Evolutionary conservation across 2,888 invertebrate species (phyloP).

Genomic region (Nemoura dubitans): DNA sequence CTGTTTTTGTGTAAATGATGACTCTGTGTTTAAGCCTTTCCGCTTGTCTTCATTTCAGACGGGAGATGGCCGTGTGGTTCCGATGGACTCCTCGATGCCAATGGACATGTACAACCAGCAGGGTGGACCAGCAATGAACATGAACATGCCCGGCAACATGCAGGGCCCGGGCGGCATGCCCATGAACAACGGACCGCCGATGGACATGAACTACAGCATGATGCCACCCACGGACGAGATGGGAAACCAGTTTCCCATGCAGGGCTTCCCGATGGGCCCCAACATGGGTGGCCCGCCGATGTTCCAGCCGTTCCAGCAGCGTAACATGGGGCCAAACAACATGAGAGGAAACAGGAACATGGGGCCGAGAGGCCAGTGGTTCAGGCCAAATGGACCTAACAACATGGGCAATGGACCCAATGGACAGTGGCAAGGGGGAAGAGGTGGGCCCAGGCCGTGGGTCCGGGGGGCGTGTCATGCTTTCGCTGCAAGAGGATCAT

Average conservation of each 20-base stretch:
- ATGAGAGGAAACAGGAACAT: slow-evolving; percentile 43
- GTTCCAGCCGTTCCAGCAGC: slow-evolving; percentile 56
- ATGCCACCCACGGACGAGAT: slow-evolving; percentile 56
- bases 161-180: slow-evolving; percentile 32
- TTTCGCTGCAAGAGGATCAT: slow-evolving; percentile 52
- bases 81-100: slow-evolving; percentile 48
- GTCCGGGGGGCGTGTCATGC: slow-evolving; percentile 54
- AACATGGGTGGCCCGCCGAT: slow-evolving; percentile 58
- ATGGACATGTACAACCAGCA: slow-evolving; percentile 50
- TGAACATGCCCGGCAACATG: slow-evolving; percentile 42
- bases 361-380: slow-evolving; percentile 39
- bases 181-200: neutral
- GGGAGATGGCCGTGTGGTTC: slow-evolving; percentile 53
- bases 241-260: slow-evolving; percentile 48
- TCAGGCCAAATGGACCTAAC: slow-evolving; percentile 50
- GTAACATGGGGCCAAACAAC: slow-evolving; percentile 54
- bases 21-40: neutral
- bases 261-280: slow-evolving; percentile 56
- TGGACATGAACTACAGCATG: slow-evolving; percentile 57
- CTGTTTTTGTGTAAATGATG: neutral
- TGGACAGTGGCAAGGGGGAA: slow-evolving; percentile 61
- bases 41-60: slow-evolving; percentile 49
- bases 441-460: slow-evolving; percentile 55
- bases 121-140: slow-evolving; percentile 42
- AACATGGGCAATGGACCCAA: slow-evolving; percentile 54